Evolutionary conservation across 2,797 vertebrate genomes (phyloP).

Genomic region (Phrynocephalus vlangalii): DNA sequence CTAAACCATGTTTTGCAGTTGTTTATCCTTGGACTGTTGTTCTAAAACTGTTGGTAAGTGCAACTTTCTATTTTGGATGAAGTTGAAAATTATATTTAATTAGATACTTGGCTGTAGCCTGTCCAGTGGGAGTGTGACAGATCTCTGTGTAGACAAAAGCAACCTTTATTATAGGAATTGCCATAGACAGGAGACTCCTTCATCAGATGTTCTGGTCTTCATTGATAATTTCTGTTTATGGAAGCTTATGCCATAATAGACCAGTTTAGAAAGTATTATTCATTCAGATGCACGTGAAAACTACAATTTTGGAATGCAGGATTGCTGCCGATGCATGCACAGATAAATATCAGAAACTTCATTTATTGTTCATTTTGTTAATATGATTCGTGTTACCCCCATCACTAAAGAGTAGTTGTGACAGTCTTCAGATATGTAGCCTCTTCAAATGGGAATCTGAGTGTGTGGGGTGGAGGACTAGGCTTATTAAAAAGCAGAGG

Average conservation of each 20-base stretch:
- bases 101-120: background rate
- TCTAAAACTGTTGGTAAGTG: background rate
- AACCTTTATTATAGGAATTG: background rate
- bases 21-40: background rate
- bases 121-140: background rate
- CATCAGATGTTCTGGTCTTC: background rate
- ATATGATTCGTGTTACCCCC: background rate
- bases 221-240: background rate
- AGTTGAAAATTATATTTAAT: background rate
- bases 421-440: background rate
- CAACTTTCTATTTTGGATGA: background rate
- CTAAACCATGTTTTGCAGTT: background rate
- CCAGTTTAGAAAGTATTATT: background rate
- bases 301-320: background rate
- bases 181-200: background rate
- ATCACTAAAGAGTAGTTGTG: background rate
- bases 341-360: background rate
- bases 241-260: background rate
- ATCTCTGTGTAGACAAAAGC: background rate
- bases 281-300: background rate
- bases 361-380: background rate
- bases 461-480: background rate
- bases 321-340: background rate
- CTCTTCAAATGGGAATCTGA: background rate
- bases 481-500: background rate